Base-by-base conservation (phyloP, 2,797 vertebrate species). In the Acestrorhynchus altus region DNA sequence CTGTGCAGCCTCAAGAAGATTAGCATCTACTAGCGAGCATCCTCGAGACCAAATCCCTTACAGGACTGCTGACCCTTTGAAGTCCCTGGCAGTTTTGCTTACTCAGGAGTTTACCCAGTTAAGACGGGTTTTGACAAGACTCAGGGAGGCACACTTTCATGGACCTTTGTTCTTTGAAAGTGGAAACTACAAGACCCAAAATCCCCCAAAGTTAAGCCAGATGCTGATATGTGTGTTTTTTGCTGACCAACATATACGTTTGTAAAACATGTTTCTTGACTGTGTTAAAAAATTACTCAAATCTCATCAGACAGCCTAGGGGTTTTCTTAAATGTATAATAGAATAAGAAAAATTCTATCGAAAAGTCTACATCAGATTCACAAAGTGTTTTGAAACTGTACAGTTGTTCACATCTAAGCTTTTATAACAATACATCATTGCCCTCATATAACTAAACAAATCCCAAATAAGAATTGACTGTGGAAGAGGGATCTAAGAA, bases 1-100 rank as follows among this genome's bases (percentile, higher is more conserved):
- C 54, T 13, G 47, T 74, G 61, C 57, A n/a, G 77, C 28, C 40
- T 61, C 65, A 12, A 82, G 74, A 85, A 88, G 93, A 94, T 92
- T 88, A 87, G 81, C 76, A 91, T 90, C 90, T 91, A 85, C 87
- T 81, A 2, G 84, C 86, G 80, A 84, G 89, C 87, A 87, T 91
- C 88, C 89, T 84, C 20, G 1, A 70, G 81, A 76, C 28, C 47
- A 87, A 87, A 90, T 90, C 90, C 89, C 81, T 24, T 20, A 80
- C 85, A 87, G 90, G 87, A 83, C 85, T 84, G 87, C 84, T 90
- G 90, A 93, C 90, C 91, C 91, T 91, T 89, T 90, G 90, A 93
- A 90, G 89, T 86, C 89, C 88, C 88, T 77, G 64, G 84, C 84
- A 86, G 87, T 86, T 88, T 90, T 90, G 89, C 91, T 89, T 86